Evolutionary conservation across 2,797 vertebrate genomes (phyloP), one percentile per base, ranked within the genome.

Genomic region (Coreius guichenoti): DNA sequence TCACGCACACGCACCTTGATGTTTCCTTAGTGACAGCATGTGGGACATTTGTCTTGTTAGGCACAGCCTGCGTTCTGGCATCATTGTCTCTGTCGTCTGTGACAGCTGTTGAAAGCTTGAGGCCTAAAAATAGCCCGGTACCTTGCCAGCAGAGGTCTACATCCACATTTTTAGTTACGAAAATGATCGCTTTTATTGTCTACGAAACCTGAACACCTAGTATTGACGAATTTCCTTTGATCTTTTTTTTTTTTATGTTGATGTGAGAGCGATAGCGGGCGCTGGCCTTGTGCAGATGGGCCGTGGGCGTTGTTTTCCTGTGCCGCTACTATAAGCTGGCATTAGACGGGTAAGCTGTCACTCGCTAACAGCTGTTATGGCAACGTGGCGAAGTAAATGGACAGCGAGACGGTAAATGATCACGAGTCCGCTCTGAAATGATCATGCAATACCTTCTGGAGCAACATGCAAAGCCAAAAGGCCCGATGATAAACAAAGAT

Each of bases 241-340:
- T 58, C 17, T 21, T n/a, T 31, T 47, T 78, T 70, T 58, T 23
- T 58, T 26, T 33, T 29, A 77, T 12, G 17, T 47, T 70, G 81
- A 78, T 12, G 80, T 81, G 70, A 67, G 51, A 86, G 86, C 6
- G 82, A 33, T 83, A 77, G 83, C 86, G 79, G 75, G 58, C 69
- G 56, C 79, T 83, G 83, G 81, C 80, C 63, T 78, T 11, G n/a
- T 67, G 84, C 91, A 91, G 92, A 93, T 88, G 92, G 86, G 79
- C 73, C 70, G 93, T 93, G 91, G 92, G 94, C 83, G 93, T 92
- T 93, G 92, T 94, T 93, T 93, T 92, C 90, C 90, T 90, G 45
- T 51, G 70, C 79, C 56, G 84, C 80, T 88, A 85, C 80, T 85
- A 85, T 88, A 81, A 81, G 58, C 89, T 68, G 69, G 82, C 89